Base-by-base conservation (phyloP, 37 sponge, comb jelly and placozoan genomes). In the Petrosia ficiformis region DNA sequence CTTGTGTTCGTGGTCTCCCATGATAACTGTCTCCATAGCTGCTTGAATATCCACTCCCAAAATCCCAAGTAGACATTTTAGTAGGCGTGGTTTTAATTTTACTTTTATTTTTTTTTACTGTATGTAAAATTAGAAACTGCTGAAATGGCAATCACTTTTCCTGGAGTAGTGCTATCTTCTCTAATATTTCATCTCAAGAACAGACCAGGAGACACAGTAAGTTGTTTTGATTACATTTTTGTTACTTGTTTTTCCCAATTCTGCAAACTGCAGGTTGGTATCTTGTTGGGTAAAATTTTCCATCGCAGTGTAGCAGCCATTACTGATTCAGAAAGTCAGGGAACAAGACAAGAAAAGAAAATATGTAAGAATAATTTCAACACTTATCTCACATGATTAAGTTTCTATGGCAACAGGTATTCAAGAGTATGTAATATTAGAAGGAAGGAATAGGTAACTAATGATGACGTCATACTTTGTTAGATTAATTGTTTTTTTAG, bases 151-250 rank as follows among this genome's bases (percentile, higher is more conserved):
- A 61, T 77, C 6, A 28, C 28, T 22, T 58, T 77, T 28, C 58
- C 72, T 40, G 91, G 91, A 19, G 28, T 60, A 6, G 32, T 74
- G 54, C 77, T 90, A 25, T 72, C 85, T 19, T 77, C 78, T 25
- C 82, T 90, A 2, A 56, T 83, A 3, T 90, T 84, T 65, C 70
- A 84, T 54, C 65, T 90, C 6, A 84, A 90, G 70, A 80, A 80
- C 57, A 64, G 65, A 25, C 63, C 59, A 24, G 84, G 78, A 73
- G 91, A 90, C 57, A 68, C 86, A 1, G 87, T 87, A 38, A 77
- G 87, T 19, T 48, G 14, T 48, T 48, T 48, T 8, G 14, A 48
- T 14, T 48, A 48, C 8, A 48, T 19, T 48, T 19, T 19, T 48
- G 54, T 48, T 48, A 48, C 14, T 19, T 19, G 8, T 48, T 19